Evolutionary conservation across 2,113 vertebrate genomes (phyloP), one percentile per base, ranked within the genome.

Genomic region (Mirounga angustirostris): DNA sequence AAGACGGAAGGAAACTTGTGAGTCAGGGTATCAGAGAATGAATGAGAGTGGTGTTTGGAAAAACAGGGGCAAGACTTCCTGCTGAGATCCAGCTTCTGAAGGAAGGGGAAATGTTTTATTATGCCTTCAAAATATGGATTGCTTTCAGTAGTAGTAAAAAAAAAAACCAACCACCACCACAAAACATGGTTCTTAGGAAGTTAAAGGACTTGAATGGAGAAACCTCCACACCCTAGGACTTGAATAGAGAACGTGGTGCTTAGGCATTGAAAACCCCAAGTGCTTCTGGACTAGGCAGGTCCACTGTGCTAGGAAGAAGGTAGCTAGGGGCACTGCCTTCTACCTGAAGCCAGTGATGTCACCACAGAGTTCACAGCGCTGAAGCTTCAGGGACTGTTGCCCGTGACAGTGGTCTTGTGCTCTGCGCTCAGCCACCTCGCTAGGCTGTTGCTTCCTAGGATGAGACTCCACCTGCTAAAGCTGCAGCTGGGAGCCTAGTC

Each of bases 141-240:
- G 54, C 26, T 92, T 89, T 92, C 43, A 50, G 54, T 78, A 26
- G 5, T 30, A 14, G 63, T 46, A 28, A 76, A 46, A 46, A 76
- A 26, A 67, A 43, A 24, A 43, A 6, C 6, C 7, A 40, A 40
- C 43, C 1, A 59, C 58, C 52, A 12, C 52, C 15, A 33, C 65
- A 69, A 85, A 82, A 92, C 43, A 89, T 69, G 33, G 67, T 69
- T 69, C 86, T 96, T 83, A 94, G 73, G 58, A 86, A 90, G n/a
- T 30, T 91, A 92, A 82, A 65, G 15, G 36, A 18, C 52, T 61
- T 83, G 71, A 80, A 52, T 73, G 33, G 80, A 95, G 63, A 91
- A 91, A 76, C 9, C 3, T 12, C 15, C 6, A 36, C 4, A 84
- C 9, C 9, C 50, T n/a, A 24, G 40, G 82, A 79, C 33, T 52